phyloP scores from a whole-genome alignment of 2,797 vertebrate genomes.

The Aulostomus chinensis region DNA sequence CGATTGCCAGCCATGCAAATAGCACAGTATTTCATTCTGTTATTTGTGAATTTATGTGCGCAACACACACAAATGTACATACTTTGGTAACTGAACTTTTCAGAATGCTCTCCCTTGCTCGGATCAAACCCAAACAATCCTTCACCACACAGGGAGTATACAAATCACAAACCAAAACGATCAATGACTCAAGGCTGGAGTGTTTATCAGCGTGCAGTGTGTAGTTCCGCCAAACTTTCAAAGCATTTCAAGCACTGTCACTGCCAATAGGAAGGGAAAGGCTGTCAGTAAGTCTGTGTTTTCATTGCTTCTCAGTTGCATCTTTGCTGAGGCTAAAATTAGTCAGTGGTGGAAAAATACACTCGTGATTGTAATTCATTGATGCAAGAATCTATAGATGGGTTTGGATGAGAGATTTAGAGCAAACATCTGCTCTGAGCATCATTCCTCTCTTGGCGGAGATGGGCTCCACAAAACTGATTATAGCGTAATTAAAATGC shows the following conservation, averaged over 20 bases:
- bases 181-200: background rate
- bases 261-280: background rate
- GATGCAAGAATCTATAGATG: conserved; percentile 28
- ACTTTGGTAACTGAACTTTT: no score
- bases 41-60: no score
- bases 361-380: conserved; percentile 32
- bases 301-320: conserved; percentile 12
- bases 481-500: conserved; percentile 18
- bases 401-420: conserved; percentile 43
- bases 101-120: no score
- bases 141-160: background rate
- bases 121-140: conserved; percentile 44
- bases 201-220: no score
- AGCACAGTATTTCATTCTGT: no score
- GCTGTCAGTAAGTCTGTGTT: background rate
- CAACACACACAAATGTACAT: no score
- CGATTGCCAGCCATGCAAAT: no score
- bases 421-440: conserved; percentile 61
- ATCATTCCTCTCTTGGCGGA: conserved; percentile 44
- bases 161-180: background rate
- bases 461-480: conserved; percentile 37
- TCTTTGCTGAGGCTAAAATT: conserved; percentile 46
- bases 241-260: background rate
- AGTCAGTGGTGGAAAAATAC: conserved; percentile 35
- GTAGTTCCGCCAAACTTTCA: background rate